Evolutionary conservation across 2,888 invertebrate species (phyloP).

Genomic region (Kryphioiulus occultus): DNA sequence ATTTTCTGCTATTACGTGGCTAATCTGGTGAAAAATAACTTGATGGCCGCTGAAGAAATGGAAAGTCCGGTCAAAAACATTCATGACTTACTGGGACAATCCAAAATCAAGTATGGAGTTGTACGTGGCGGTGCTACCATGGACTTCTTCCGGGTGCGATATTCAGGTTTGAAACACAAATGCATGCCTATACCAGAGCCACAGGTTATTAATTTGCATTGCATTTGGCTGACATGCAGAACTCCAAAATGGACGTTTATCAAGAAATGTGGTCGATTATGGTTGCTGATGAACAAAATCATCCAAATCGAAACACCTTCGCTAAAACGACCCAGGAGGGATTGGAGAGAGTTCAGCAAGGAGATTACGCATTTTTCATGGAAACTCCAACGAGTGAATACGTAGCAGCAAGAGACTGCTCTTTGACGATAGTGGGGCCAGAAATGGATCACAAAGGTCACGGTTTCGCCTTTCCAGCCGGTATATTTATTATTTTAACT

Average conservation of each 20-base stretch:
- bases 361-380: constrained; percentile 95
- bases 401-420: constrained; percentile 86
- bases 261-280: constrained; percentile 47
- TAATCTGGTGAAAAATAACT: constrained; percentile 81
- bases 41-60: constrained; percentile 91
- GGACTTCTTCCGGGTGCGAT: constrained; percentile 85
- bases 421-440: constrained; percentile 87
- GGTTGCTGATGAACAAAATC: background rate
- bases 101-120: constrained; percentile 96
- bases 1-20: constrained; percentile 97
- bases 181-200: too few species aligned
- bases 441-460: constrained; percentile 94
- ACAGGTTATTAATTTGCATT: background rate
- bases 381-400: constrained; percentile 98
- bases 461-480: constrained; percentile 92
- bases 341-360: constrained; percentile 81
- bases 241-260: constrained; percentile 29
- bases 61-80: constrained; percentile 94
- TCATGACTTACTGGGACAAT: constrained; percentile 95
- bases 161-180: background rate
- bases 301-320: constrained; percentile 41
- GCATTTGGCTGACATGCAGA: background rate
- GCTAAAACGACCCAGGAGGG: constrained; percentile 81
- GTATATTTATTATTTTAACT: constrained; percentile 60
- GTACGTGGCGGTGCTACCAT: constrained; percentile 92